These are phyloP conservation scores for Stenoptilia bipunctidactyla DNA, from an alignment of 2,888 invertebrate species.

Conservation along the genomic window DNA sequence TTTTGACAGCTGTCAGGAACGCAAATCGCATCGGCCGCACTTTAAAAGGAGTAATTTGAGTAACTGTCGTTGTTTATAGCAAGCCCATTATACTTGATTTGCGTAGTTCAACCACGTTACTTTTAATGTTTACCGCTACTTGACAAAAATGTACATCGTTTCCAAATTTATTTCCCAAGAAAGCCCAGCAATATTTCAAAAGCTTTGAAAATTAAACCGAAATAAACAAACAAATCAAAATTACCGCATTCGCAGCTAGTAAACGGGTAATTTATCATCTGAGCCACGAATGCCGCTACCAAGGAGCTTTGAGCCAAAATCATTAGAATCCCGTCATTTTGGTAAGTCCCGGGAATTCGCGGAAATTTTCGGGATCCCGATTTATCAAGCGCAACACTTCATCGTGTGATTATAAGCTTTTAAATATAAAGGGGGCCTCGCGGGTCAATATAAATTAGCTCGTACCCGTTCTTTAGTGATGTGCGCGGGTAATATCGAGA, in stretches of 20 bases:
- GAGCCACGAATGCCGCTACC: constrained; percentile 2
- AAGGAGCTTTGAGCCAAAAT: constrained; percentile 24
- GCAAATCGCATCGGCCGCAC: too few relatives aligned
- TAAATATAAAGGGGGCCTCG: constrained; percentile 33
- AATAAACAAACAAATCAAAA: neutral
- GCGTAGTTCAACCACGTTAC: too few relatives aligned
- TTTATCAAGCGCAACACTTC: constrained; percentile 52
- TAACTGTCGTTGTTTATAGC: too few relatives aligned
- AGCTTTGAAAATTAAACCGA: too few relatives aligned
- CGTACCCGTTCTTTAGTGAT: constrained; percentile 28
- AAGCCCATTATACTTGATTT: too few relatives aligned
- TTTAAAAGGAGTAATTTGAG: too few relatives aligned
- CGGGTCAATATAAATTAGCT: constrained; percentile 61
- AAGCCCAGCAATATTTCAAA: too few relatives aligned
- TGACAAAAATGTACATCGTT: too few relatives aligned
- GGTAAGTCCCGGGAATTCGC: constrained; percentile 4
- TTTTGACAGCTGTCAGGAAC: too few relatives aligned
- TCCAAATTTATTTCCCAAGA: too few relatives aligned
- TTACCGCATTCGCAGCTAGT: neutral
- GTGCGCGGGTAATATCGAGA: constrained; percentile 12
- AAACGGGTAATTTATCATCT: constrained; percentile 9
- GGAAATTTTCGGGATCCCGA: constrained; percentile 25
- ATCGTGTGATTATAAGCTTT: constrained; percentile 67
- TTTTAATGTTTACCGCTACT: too few relatives aligned
- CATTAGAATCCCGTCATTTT: constrained; percentile 16